Percentiles rank a stretch among this genome's conserved stretches.
These are phyloP conservation scores for Mythimna albipuncta DNA, from an alignment of 2,888 invertebrate species.

Conservation along the genomic window DNA sequence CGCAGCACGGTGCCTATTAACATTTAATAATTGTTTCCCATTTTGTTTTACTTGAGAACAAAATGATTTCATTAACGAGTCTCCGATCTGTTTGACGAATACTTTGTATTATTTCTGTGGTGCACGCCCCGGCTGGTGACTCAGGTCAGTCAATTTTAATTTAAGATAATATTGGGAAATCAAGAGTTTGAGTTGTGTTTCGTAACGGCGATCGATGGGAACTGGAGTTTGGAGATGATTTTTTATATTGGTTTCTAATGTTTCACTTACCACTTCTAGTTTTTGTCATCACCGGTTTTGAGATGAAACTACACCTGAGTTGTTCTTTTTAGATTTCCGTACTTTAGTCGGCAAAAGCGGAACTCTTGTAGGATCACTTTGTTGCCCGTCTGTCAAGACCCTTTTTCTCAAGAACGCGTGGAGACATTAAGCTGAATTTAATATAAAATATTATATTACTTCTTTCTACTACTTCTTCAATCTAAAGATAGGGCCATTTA, in stretches of 20 bases:
- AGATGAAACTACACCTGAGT: no score
- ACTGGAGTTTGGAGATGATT: slow-evolving; percentile 9
- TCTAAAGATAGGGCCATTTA: no score
- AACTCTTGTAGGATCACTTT: no score
- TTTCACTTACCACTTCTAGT: background rate
- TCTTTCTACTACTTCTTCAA: no score
- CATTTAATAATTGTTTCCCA: slow-evolving; percentile 71
- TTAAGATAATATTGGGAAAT: slow-evolving; percentile 45
- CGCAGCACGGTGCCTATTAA: slow-evolving; percentile 63
- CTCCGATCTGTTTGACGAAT: slow-evolving; percentile 71
- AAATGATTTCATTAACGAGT: slow-evolving; percentile 73
- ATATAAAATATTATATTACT: no score
- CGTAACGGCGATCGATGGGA: slow-evolving; percentile 26
- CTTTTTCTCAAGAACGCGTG: no score
- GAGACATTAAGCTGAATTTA: no score
- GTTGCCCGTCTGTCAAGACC: no score
- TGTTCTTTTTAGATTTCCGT: no score
- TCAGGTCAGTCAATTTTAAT: slow-evolving; percentile 65
- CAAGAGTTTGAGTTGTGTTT: slow-evolving; percentile 41
- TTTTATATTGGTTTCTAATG: slow-evolving; percentile 3
- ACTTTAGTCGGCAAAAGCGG: no score
- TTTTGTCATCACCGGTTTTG: background rate
- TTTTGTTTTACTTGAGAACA: slow-evolving; percentile 74
- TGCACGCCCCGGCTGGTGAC: slow-evolving; percentile 62
- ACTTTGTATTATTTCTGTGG: slow-evolving; percentile 70